A percentile compares a stretch with the other conserved stretches of the same genome.
phyloP scores from a whole-genome alignment of 2,113 vertebrate species.

The Semicossyphus pulcher region DNA sequence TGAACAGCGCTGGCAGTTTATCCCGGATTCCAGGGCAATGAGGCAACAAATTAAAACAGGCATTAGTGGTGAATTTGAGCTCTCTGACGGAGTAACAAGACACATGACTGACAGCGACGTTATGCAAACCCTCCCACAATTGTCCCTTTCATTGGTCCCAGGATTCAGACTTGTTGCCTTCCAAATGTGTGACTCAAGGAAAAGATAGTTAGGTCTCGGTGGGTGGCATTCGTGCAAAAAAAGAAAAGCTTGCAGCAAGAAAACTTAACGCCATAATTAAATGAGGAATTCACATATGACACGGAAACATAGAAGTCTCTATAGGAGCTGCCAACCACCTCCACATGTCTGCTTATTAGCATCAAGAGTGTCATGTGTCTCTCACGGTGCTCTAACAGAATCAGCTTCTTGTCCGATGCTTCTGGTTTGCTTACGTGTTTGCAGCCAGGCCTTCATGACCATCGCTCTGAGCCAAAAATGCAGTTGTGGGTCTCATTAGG shows the following conservation, averaged over 20 bases:
- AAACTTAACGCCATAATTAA: constrained; percentile 11
- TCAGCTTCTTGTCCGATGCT: constrained; percentile 41
- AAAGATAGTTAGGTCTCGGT: constrained; percentile 34
- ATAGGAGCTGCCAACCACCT: constrained; percentile 33
- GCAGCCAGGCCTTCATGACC: constrained; percentile 15
- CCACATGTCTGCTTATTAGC: constrained; percentile 56
- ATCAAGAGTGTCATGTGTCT: constrained; percentile 61
- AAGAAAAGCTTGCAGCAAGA: background rate
- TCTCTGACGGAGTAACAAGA: constrained; percentile 59
- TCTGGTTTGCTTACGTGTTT: constrained; percentile 38
- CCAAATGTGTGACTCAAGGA: constrained; percentile 58
- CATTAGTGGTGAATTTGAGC: constrained; percentile 71
- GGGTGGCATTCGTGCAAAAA: constrained; percentile 55
- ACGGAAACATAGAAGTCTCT: constrained; percentile 18
- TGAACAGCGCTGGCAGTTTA: constrained; percentile 50
- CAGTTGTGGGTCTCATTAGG: constrained; percentile 10
- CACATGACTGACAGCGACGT: constrained; percentile 75
- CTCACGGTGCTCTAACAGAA: constrained; percentile 39
- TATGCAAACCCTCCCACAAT: constrained; percentile 72
- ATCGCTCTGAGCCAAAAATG: constrained; percentile 16
- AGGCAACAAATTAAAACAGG: constrained; percentile 77
- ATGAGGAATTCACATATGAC: constrained; percentile 3
- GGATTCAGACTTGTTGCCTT: constrained; percentile 50
- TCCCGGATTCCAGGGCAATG: constrained; percentile 73
- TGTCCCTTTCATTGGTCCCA: constrained; percentile 71